phyloP scores from a whole-genome alignment of 2,113 vertebrate genomes.

The Atlantisia rogersi region DNA sequence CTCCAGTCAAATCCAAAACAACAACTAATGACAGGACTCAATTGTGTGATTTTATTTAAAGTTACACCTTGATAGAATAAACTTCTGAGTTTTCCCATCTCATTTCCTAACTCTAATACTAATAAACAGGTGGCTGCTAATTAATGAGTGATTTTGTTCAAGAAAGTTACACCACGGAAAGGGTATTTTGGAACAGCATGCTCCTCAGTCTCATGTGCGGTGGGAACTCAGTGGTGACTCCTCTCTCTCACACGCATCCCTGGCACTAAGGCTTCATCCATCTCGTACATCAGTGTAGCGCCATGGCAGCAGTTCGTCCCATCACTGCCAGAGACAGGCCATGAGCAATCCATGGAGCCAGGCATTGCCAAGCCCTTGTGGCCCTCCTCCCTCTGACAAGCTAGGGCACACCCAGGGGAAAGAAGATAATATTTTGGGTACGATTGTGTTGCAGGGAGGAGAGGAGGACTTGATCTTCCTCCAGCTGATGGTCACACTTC shows the following conservation, averaged over 20 bases:
- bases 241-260: neutral
- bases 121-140: neutral
- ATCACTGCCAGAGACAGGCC: fast-evolving
- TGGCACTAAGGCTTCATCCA: neutral
- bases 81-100: neutral
- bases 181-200: neutral
- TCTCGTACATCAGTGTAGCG: fast-evolving
- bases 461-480: neutral
- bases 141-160: neutral
- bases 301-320: neutral
- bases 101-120: neutral
- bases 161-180: neutral
- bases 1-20: neutral
- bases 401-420: neutral
- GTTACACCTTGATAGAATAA: neutral
- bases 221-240: fast-evolving
- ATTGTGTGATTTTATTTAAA: neutral
- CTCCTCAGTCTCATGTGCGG: fast-evolving
- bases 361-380: fast-evolving
- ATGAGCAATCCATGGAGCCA: neutral
- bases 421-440: neutral
- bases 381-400: neutral
- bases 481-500: fast-evolving
- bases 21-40: neutral
- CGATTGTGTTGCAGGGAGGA: neutral